Conservation (phyloP, 2,797 vertebrate genomes). For the Poliocrania exsul region DNA sequence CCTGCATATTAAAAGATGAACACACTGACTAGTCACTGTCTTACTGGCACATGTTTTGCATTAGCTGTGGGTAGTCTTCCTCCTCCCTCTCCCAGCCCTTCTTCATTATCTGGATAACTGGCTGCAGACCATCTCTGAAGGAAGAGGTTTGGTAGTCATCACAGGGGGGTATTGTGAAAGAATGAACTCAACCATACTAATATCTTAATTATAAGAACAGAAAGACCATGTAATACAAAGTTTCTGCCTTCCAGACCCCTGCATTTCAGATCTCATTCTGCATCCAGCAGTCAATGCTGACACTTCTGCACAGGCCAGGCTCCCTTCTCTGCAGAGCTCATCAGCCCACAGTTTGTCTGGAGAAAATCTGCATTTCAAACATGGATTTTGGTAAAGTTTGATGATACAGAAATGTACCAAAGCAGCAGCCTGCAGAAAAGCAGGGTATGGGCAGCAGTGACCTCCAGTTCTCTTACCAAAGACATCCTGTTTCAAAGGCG, state of each 20-base stretch:
- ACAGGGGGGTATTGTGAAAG: neutral
- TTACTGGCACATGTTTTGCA: neutral
- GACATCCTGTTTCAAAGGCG: neutral
- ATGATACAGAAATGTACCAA: neutral
- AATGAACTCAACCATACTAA: neutral
- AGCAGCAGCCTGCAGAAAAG: neutral
- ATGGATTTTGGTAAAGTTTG: neutral
- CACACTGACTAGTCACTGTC: neutral
- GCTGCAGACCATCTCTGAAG: slow-evolving; percentile 1
- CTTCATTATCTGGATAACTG: neutral
- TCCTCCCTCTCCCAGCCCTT: neutral
- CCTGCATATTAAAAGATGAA: neutral
- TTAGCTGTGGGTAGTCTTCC: neutral
- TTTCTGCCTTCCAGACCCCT: neutral
- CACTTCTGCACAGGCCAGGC: neutral
- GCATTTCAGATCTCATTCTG: neutral
- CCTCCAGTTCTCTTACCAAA: neutral
- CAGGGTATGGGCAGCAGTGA: neutral
- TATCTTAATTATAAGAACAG: neutral
- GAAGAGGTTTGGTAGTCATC: neutral
- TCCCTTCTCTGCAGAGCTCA: neutral
- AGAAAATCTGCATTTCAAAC: neutral
- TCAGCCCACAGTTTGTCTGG: neutral
- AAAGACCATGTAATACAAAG: neutral
- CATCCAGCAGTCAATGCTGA: neutral